Evolutionary conservation across 2,797 vertebrate species (phyloP), one percentile per base, ranked within the genome.

Genomic region (Melanotaenia pygmaea): DNA sequence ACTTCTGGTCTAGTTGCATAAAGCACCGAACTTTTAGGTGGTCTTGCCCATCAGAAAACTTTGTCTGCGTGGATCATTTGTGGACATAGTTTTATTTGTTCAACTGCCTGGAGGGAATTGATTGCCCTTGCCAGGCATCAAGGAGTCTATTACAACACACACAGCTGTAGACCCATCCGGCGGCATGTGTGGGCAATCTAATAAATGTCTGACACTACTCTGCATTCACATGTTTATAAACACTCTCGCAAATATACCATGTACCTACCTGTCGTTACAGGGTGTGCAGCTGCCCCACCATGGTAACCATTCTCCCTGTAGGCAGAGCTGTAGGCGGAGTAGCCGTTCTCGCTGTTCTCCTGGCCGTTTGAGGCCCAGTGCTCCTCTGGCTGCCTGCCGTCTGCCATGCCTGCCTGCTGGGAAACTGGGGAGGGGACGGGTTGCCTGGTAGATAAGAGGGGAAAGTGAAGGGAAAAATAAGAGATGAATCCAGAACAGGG

Each of bases 291-390:
- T 11, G 95, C 88, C 59, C 95, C 96, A 24, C 96, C 96, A 0
- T 97, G 96, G 91, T 95, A 97, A 1, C 96, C 96, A 0, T 97
- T 98, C 93, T 97, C 96, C 93, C 94, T 95, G 92, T 95, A 95
- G 82, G 81, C 79, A 8, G 95, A 75, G 80, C 90, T 81, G 82
- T 92, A 91, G 83, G 87, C 72, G 1, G 91, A 91, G 86, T 88
- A 92, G 70, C 91, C 91, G 6, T 93, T 93, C 80, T 93, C 86
- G 26, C 88, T 86, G 11, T 91, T 89, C 76, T 93, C 88, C 34
- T 86, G 76, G 93, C 96, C 8, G 78, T 91, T 91, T 71, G 94
- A 89, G 94, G 86, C 89, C 94, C 89, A 92, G 89, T 84, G 91
- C 60, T 92, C 89, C 4, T 89, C 92, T 89, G 3, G 82, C 94